A percentile compares a stretch with the other conserved stretches of the same genome.
These are phyloP conservation scores for Lamprologus tigripictilis DNA, from an alignment of 2,113 vertebrate species.

Conservation along the genomic window DNA sequence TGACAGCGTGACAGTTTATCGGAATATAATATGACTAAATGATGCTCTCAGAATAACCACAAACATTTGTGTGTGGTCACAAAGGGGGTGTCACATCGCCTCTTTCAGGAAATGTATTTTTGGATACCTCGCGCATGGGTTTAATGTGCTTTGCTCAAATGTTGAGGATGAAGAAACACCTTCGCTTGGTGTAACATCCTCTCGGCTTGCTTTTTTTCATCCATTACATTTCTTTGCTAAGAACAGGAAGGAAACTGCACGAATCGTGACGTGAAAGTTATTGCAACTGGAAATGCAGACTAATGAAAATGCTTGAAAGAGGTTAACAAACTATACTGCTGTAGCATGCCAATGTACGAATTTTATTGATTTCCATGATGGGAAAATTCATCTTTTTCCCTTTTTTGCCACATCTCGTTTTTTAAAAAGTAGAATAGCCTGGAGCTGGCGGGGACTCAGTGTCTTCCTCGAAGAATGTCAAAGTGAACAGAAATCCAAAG, in stretches of 20 bases:
- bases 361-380: background rate
- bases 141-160: background rate
- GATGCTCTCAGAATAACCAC: background rate
- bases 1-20: slow-evolving; percentile 3
- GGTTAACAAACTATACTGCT: background rate
- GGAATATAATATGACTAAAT: background rate
- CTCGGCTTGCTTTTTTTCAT: background rate
- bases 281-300: background rate
- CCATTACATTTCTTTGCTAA: background rate
- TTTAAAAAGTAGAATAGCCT: background rate
- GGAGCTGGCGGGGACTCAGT: background rate
- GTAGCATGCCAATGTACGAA: background rate
- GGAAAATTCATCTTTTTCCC: background rate
- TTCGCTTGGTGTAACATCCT: background rate
- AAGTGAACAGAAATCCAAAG: background rate
- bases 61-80: background rate
- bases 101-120: background rate
- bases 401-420: background rate
- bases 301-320: background rate
- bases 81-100: background rate
- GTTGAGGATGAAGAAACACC: background rate
- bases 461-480: background rate
- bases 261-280: background rate
- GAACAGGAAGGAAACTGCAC: background rate
- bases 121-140: background rate